A percentile compares a stretch with the other conserved stretches of the same genome.
Conservation (phyloP, 2,888 invertebrate species). For the Eupithecia centaureata region DNA sequence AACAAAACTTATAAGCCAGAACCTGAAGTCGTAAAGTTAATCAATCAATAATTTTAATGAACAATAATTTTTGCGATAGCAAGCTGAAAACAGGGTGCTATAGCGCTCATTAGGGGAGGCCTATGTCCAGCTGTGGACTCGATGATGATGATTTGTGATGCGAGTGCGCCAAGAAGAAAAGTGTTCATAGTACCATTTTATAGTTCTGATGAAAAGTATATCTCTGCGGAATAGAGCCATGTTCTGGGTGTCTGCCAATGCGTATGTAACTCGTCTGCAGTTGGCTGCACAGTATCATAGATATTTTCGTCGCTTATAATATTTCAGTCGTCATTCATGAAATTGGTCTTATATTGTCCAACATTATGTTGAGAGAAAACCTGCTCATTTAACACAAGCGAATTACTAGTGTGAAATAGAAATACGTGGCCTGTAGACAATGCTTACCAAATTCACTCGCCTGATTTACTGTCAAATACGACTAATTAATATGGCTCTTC, state of each 20-base stretch:
- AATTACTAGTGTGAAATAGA: neutral
- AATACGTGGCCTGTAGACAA: no score
- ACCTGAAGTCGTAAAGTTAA: no score
- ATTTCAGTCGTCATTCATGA: conserved; percentile 3
- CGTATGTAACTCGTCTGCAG: conserved; percentile 54
- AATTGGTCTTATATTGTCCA: neutral
- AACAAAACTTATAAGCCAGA: no score
- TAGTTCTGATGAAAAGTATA: neutral
- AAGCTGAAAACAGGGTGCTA: no score
- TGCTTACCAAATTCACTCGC: no score
- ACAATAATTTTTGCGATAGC: no score
- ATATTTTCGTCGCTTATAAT: conserved; percentile 11
- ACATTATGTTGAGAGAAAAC: neutral
- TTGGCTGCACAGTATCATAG: conserved; percentile 33
- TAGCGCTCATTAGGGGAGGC: no score
- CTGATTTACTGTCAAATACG: neutral
- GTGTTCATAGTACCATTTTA: neutral
- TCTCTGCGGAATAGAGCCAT: conserved; percentile 27
- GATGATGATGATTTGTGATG: neutral
- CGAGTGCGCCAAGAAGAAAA: neutral
- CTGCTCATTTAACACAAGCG: neutral
- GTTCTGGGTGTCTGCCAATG: conserved; percentile 62
- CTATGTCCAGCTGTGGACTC: no score
- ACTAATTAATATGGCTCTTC: neutral
- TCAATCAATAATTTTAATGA: no score